Evolutionary conservation across 2,797 vertebrate genomes (phyloP).

Genomic region (Falco concolor): DNA sequence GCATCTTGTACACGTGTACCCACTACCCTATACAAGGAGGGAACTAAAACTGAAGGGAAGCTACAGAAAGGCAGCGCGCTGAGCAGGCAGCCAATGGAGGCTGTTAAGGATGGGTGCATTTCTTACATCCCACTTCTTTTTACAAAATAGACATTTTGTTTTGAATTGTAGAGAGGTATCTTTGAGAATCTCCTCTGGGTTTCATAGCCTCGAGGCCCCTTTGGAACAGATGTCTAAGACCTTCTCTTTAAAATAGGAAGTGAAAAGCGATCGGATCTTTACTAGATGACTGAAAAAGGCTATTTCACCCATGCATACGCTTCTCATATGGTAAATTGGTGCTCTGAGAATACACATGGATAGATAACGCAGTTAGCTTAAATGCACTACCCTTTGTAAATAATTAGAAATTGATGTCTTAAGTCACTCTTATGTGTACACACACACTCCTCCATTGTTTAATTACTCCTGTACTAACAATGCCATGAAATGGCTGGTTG

Average conservation of each 20-base stretch:
- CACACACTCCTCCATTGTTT: not conserved
- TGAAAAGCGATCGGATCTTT: not conserved
- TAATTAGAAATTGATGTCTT: not conserved
- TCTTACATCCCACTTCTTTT: not conserved
- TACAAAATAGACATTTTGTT: not conserved
- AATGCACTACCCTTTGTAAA: not conserved
- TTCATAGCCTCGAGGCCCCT: not conserved
- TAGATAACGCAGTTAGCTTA: not conserved
- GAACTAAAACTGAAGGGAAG: not conserved
- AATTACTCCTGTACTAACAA: not conserved
- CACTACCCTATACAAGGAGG: not conserved
- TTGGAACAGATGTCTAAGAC: not conserved
- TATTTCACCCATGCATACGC: not conserved
- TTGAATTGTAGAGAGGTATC: not conserved
- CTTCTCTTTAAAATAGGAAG: not conserved
- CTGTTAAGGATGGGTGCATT: rapidly evolving
- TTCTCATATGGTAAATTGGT: not conserved
- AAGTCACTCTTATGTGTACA: not conserved
- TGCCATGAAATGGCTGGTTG: not conserved
- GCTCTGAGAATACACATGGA: not conserved
- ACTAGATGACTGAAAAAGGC: not conserved
- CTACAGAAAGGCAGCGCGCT: not conserved
- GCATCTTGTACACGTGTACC: rapidly evolving
- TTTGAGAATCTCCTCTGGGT: not conserved
- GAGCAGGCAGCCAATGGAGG: not conserved